Percentiles rank a stretch among this genome's conserved stretches.
phyloP scores from a whole-genome alignment of 2,113 vertebrate genomes.

The Clarias magur region DNA sequence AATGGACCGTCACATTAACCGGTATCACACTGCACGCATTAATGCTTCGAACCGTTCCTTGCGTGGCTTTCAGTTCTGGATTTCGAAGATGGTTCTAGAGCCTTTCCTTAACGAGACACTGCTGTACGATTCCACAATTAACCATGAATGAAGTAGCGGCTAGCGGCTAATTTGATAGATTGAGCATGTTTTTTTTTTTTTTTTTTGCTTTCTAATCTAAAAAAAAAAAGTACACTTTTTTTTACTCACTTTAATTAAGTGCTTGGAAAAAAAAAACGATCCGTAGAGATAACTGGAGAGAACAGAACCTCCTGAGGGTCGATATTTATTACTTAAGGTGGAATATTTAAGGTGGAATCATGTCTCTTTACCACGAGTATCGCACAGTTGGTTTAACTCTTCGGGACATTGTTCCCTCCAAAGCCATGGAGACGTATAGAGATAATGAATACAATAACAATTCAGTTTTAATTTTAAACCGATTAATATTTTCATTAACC shows the following conservation, averaged over 20 bases:
- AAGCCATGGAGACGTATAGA: neutral
- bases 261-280: neutral
- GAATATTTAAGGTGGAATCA: slow-evolving; percentile 7
- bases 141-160: too few relatives aligned
- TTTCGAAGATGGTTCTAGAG: neutral
- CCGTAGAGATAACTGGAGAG: neutral
- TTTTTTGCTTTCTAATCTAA: neutral
- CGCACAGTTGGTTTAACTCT: neutral
- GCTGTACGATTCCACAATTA: neutral
- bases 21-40: neutral
- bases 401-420: neutral
- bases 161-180: neutral
- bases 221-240: neutral
- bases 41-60: neutral
- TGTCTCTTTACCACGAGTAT: neutral
- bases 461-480: neutral
- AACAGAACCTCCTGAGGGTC: neutral
- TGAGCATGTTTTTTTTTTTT: neutral
- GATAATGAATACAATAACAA: slow-evolving; percentile 5
- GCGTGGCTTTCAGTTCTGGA: neutral
- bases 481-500: neutral
- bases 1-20: too few relatives aligned
- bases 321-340: neutral
- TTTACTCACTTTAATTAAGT: neutral
- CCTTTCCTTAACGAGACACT: neutral